Conservation (phyloP, 2,797 vertebrate species). For the Spinibarbus caldwelli region DNA sequence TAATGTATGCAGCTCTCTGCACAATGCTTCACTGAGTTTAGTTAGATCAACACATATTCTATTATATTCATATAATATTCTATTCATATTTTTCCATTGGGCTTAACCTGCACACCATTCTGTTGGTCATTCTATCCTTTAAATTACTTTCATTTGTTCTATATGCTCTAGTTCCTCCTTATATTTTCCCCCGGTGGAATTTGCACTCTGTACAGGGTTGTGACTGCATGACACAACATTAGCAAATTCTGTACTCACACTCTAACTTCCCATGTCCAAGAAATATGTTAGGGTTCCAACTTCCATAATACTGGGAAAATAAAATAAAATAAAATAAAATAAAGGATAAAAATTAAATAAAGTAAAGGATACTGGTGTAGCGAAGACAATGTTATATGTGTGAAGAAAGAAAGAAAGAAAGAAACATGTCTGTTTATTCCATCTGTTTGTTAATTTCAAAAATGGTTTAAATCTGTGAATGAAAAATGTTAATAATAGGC, state of each 20-base stretch:
- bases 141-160: slow-evolving; percentile 1
- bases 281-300: neutral
- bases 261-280: neutral
- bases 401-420: no score
- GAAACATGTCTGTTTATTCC: no score
- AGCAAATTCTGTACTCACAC: neutral
- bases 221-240: neutral
- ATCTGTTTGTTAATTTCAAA: no score
- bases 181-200: neutral
- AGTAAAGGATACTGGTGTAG: no score
- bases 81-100: no score
- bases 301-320: neutral
- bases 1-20: neutral
- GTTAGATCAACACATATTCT: neutral
- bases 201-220: neutral
- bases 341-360: no score
- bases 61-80: no score
- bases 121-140: neutral
- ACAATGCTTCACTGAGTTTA: neutral
- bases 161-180: neutral
- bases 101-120: neutral
- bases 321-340: no score
- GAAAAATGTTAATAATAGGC: neutral
- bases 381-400: no score
- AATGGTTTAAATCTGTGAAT: no score